Percentiles rank a stretch among this genome's conserved stretches.
phyloP scores from a whole-genome alignment of 2,888 invertebrate species.

The Melanostoma mellinum region DNA sequence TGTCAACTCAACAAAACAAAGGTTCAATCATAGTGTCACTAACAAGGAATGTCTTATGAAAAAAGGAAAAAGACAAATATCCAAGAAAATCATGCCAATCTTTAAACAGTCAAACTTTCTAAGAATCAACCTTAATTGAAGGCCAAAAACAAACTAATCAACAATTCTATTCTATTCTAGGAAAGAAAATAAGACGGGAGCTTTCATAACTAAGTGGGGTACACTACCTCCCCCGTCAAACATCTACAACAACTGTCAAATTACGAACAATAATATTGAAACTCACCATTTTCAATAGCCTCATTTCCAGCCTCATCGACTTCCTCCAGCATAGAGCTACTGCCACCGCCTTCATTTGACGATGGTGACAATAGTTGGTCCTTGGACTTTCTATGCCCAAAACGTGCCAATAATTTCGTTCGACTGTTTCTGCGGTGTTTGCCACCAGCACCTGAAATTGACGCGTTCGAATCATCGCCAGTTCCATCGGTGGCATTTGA shows the following conservation, averaged over 20 bases:
- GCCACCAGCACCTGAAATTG: conserved; percentile 32
- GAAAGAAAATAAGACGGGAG: not conserved
- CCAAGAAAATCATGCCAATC: too few species aligned
- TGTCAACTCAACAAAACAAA: too few species aligned
- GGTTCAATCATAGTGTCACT: too few species aligned
- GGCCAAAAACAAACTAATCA: too few species aligned
- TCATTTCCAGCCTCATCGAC: conserved; percentile 56
- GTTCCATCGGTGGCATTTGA: conserved; percentile 31
- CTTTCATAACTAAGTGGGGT: not conserved
- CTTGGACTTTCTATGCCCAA: conserved; percentile 78
- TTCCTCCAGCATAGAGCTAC: conserved; percentile 49
- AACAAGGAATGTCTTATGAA: too few species aligned
- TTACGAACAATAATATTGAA: not conserved
- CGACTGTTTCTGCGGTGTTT: conserved; percentile 77
- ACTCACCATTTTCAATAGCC: conserved; percentile 61
- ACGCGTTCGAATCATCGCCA: conserved; percentile 43
- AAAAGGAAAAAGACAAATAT: too few species aligned
- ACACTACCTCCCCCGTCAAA: not conserved
- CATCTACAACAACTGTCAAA: not conserved
- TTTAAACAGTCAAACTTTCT: too few species aligned
- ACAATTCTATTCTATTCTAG: too few species aligned
- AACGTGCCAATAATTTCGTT: conserved; percentile 78
- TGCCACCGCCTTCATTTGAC: conserved; percentile 43
- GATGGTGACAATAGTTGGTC: conserved; percentile 74
- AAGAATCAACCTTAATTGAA: too few species aligned